phyloP scores from a whole-genome alignment of 2,888 invertebrate genomes.

The Junonia oenone region DNA sequence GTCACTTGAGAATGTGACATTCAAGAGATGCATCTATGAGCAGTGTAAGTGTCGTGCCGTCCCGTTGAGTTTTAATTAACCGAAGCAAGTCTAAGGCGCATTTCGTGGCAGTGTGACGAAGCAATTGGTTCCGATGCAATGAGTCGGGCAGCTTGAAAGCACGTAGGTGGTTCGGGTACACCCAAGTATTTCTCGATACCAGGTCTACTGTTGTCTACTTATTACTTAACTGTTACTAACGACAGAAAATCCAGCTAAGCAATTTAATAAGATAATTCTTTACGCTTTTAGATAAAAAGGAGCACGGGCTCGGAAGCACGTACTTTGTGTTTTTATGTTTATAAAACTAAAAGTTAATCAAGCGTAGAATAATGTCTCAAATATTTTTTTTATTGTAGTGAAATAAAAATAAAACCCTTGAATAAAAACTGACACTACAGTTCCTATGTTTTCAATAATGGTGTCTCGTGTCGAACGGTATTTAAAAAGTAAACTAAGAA shows the following conservation, averaged over 20 bases:
- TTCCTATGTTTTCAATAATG: background rate
- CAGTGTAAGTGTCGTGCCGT: slow-evolving; percentile 59
- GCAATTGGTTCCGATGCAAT: slow-evolving; percentile 66
- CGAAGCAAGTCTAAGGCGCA: slow-evolving; percentile 60
- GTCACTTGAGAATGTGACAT: slow-evolving; percentile 50
- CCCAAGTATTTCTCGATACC: slow-evolving; percentile 61
- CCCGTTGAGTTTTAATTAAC: slow-evolving; percentile 74
- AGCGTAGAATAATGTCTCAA: background rate
- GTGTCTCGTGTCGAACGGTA: background rate
- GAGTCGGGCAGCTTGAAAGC: slow-evolving; percentile 44
- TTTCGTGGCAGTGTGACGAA: slow-evolving; percentile 68
- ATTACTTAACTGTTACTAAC: slow-evolving; percentile 66
- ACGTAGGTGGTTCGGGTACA: slow-evolving; percentile 70
- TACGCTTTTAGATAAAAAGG: slow-evolving; percentile 49
- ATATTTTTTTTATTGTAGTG: background rate
- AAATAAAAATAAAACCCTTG: background rate
- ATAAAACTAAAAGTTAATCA: background rate
- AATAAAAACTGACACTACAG: background rate
- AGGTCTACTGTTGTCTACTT: slow-evolving; percentile 65
- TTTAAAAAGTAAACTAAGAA: slow-evolving; percentile 28
- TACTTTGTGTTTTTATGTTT: background rate
- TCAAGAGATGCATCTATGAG: slow-evolving; percentile 47
- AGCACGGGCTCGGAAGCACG: slow-evolving; percentile 46
- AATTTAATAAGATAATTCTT: slow-evolving; percentile 68
- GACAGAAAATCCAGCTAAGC: slow-evolving; percentile 56